Base-by-base conservation (phyloP, 1,140 invertebrate genomes). In the Bradysia coprophila region DNA sequence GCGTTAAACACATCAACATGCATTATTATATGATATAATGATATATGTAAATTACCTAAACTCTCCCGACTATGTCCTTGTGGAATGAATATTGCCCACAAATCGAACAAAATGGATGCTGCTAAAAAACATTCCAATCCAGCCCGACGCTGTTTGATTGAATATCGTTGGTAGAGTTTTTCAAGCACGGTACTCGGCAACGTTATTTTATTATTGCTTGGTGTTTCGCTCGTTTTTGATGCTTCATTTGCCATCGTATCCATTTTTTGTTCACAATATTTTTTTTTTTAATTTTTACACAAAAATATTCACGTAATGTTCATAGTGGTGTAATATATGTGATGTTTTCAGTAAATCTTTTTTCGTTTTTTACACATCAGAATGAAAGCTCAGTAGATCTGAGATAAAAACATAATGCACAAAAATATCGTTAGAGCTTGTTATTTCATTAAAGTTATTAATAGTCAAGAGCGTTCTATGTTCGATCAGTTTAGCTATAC, bases 71-170 rank as follows among this genome's bases (percentile, higher is more conserved):
- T 42, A 49, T 71, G 63, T 46, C 75, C 69, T 47, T 68, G 70
- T 2, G 70, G 68, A 21, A 77, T 63, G 24, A 66, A 51, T 19
- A 78, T 55, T 41, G 69, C 71, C 57, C 75, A 81, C 3, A 69
- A 52, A 47, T 80, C 77, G 49, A 80, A 76, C 13, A 83, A 53
- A 15, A 80, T 61, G 19, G 78, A 74, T 23, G 75, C 70, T 11
- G 73, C 56, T 1, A 87, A 62, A 54, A 85, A 78, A 49, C 78
- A 79, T 48, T 76, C 71, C n/a, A 87, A 61, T n/a, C 79, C 81
- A 21, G 74, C 69, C 38, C 80, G 73, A 43, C 79, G 72, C 53
- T 85, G 81, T 45, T 79, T 73, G 34, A 77, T 64, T 33, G 75
- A 79, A 53, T 85, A 86, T 31, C 73, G 73, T 45, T 75, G 71